Base-by-base conservation (phyloP, 2,113 vertebrate genomes). In the Riparia riparia region DNA sequence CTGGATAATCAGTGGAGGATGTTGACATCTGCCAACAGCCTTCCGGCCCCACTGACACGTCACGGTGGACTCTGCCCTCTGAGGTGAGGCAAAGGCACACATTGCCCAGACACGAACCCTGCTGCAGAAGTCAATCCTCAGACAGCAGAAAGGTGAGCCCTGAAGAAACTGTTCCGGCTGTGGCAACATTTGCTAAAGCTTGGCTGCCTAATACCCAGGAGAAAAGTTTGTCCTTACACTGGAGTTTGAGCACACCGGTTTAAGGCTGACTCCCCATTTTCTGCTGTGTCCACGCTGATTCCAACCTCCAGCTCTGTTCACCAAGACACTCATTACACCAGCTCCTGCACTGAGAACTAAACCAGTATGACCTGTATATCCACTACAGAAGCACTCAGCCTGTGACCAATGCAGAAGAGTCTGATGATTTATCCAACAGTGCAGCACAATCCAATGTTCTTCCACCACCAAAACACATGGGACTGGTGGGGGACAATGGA, bases 51-150 rank as follows among this genome's bases (percentile, higher is more conserved):
- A 57, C 12, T 8, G 34, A 28, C 57, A 44, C 12, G 0, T 49
- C 78, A 29, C 4, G 70, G 64, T 42, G 51, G 69, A 95, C 93
- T 95, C 47, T 26, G 72, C 39, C 68, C 94, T 74, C 7, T 3
- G 60, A 78, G 29, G 51, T 3, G 79, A 86, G 80, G 68, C 47
- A 39, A 70, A 53, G 9, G 11, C 63, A 47, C 60, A 28, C 42
- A 0, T 3, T 54, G 54, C 32, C 28, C 47, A 41, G 63, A 37
- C 37, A 31, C 6, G 17, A 70, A n/a, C 37, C 12, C 42, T 34
- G 85, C 74, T 29, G 61, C 50, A 37, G 9, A 47, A 78, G 2
- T 44, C 63, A 82, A 58, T 32, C 45, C 37, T 53, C n/a, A 17
- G n/a, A 49, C 31, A 71, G 49, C 57, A 68, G 49, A 39, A 63